Evolutionary conservation across 2,113 vertebrate genomes (phyloP), one percentile per base, ranked within the genome.

Genomic region (Crotalus viridis): DNA sequence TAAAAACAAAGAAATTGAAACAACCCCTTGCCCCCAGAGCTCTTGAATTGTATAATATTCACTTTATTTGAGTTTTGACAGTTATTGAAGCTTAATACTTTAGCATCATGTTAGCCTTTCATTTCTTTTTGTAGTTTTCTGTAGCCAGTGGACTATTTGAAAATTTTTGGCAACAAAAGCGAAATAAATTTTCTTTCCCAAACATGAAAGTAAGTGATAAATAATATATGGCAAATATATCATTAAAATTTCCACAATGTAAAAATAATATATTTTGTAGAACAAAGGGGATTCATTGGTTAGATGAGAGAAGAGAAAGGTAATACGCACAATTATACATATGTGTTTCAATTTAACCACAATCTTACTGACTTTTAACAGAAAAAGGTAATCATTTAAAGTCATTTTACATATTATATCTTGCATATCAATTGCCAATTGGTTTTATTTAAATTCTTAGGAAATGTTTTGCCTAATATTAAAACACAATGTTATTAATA

Each of bases 241-340:
- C 95, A 95, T 94, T 96, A 94, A 95, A 95, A 13, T 95, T 94
- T 95, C 52, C 93, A 95, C 90, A 87, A 61, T 81, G 33, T 43
- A 92, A 92, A 90, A 90, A 93, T 19, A 48, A 93, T 39, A 90
- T 91, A 91, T 48, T 93, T 95, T 95, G 92, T 90, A 92, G 22
- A 87, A 90, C 28, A 91, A 69, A 95, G 13, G 0, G 10, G 0
- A 91, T 96, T 91, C 95, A 39, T 90, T 95, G 24, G 15, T 28
- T 5, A 26, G 39, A 39, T 39, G 51, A 21, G 28, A 43, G 10
- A 24, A n/a, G 15, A 33, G 10, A 56, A 12, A 12, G 0, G 1
- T 52, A 33, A 43, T 26, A 2, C 61, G 39, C 21, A 52, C 12
- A 39, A 10, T 95, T 93, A 52, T 85, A 21, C 2, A 81, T 21